Conservation (phyloP, 2,888 invertebrate genomes). For the Agrotis clavis region DNA sequence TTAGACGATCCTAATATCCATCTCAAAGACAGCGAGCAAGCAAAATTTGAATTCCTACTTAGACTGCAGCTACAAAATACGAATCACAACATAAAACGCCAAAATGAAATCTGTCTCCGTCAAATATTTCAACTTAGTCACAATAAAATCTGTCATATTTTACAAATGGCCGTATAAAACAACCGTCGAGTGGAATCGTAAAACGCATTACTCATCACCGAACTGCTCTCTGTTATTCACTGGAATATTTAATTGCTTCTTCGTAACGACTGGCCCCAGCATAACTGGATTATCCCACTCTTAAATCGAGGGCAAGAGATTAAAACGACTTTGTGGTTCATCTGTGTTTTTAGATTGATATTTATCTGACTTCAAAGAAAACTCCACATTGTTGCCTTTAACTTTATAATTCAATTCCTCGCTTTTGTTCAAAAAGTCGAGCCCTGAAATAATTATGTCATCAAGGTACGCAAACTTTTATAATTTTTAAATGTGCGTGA, state of each 20-base stretch:
- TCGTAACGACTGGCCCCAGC: conserved; percentile 73
- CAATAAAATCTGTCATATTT: conserved; percentile 64
- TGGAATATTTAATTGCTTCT: conserved; percentile 75
- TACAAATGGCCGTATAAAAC: conserved; percentile 62
- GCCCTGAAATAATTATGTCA: conserved; percentile 2
- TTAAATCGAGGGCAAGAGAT: conserved; percentile 70
- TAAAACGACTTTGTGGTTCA: conserved; percentile 73
- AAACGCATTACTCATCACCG: conserved; percentile 69
- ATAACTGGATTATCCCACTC: conserved; percentile 70
- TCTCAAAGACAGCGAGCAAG: conserved; percentile 19
- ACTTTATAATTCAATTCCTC: conserved; percentile 29
- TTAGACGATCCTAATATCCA: conserved; percentile 1
- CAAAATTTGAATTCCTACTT: conserved; percentile 12
- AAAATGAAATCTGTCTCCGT: conserved; percentile 56
- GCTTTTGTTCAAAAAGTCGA: conserved; percentile 27
- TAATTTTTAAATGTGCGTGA: conserved; percentile 26
- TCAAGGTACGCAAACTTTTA: neutral
- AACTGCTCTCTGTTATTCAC: conserved; percentile 71
- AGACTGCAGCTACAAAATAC: conserved; percentile 27
- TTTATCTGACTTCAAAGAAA: conserved; percentile 62
- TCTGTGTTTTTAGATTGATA: conserved; percentile 62
- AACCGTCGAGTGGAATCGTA: conserved; percentile 62
- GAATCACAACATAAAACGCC: conserved; percentile 44
- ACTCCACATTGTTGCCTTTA: conserved; percentile 27
- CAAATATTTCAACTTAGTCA: conserved; percentile 53